These are phyloP conservation scores for Camponotus pennsylvanicus DNA, from an alignment of 1,140 invertebrate genomes.

Conservation along the genomic window DNA sequence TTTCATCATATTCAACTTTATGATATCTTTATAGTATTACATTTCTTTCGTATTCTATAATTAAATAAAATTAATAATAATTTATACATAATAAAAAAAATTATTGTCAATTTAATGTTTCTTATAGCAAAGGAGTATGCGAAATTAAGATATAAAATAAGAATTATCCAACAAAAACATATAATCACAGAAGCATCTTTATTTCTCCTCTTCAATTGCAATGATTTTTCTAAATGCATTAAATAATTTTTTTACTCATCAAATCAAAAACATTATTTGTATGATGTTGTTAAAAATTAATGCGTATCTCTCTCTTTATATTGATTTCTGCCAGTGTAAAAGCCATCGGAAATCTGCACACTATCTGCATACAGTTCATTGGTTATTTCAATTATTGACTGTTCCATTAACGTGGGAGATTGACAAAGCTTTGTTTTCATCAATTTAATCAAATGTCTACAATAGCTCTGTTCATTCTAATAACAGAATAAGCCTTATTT, in stretches of 20 bases:
- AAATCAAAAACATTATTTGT: neutral
- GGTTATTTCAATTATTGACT: slow-evolving; percentile 25
- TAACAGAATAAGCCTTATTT: slow-evolving; percentile 19
- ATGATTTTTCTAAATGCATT: neutral
- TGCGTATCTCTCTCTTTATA: neutral
- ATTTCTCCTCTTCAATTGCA: no score
- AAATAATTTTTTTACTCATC: neutral
- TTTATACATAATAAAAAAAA: neutral
- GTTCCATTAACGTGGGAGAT: slow-evolving; percentile 26
- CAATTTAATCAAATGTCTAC: slow-evolving; percentile 29
- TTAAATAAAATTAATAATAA: neutral
- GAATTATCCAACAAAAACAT: neutral
- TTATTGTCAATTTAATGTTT: neutral
- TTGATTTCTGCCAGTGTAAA: neutral
- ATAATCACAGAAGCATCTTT: neutral
- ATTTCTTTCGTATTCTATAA: neutral
- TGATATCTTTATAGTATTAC: neutral
- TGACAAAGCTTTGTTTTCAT: slow-evolving; percentile 33
- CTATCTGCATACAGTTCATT: slow-evolving; percentile 28
- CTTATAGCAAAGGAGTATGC: neutral
- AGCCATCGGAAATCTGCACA: slow-evolving; percentile 17
- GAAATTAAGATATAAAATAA: neutral
- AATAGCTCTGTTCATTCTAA: slow-evolving; percentile 22
- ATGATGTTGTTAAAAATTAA: neutral
- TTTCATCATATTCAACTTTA: neutral